Evolutionary conservation across 2,888 invertebrate genomes (phyloP).

Genomic region (Cordilura impudica): DNA sequence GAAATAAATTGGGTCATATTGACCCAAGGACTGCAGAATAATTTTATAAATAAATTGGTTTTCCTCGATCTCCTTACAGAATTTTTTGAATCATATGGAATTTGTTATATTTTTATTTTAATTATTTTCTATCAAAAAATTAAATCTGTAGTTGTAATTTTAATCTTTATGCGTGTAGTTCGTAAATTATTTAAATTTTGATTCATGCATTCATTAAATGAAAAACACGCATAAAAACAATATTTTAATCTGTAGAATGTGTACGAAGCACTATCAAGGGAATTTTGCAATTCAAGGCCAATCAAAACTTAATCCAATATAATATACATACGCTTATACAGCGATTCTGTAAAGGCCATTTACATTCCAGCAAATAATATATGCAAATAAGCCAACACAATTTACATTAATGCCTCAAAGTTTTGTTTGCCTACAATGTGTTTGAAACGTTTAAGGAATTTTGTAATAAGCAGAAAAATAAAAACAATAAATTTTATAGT

Average conservation of each 20-base stretch:
- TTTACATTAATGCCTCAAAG: slow-evolving; percentile 7
- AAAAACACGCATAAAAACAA: background rate
- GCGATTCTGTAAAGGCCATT: slow-evolving; percentile 4
- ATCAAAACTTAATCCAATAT: slow-evolving; percentile 15
- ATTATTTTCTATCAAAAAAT: too few species aligned
- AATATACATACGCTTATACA: background rate
- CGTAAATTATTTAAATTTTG: background rate
- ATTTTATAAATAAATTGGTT: too few species aligned
- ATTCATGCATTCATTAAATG: background rate
- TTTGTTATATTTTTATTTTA: too few species aligned
- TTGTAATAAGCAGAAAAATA: too few species aligned
- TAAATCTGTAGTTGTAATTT: too few species aligned
- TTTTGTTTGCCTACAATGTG: background rate
- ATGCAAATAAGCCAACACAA: background rate
- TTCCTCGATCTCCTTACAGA: too few species aligned
- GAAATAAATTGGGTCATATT: too few species aligned
- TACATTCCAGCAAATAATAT: slow-evolving; percentile 6
- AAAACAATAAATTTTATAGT: too few species aligned
- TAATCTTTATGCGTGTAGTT: background rate
- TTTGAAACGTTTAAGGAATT: background rate
- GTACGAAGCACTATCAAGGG: slow-evolving; percentile 12
- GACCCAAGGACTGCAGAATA: too few species aligned
- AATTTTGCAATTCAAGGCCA: slow-evolving; percentile 37
- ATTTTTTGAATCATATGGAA: too few species aligned
- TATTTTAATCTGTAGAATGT: slow-evolving; percentile 20